Evolutionary conservation across 2,888 invertebrate genomes (phyloP), one percentile per base, ranked within the genome.

Genomic region (Chelonus formosanus): DNA sequence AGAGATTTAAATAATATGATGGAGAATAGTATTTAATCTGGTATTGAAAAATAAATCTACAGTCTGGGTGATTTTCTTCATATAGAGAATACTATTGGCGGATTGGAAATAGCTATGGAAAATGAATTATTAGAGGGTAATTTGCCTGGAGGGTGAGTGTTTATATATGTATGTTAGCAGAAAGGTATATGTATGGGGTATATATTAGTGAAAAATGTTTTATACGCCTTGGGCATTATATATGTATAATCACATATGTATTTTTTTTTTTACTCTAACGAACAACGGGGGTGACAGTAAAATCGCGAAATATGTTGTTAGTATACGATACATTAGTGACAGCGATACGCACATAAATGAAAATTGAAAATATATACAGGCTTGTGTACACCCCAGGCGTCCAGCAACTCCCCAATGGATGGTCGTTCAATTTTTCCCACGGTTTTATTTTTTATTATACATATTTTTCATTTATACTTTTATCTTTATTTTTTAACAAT

Each of bases 321-420:
- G 55, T 66, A 64, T 59, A 65, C 66, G 70, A 71, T 66, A 69
- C 67, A 70, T 67, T 64, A 65, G 66, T 65, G 67, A 70, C 60
- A 72, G 55, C 58, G 70, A 72, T 71, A 71, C 63, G 54, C 34
- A 10, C 31, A 8, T 56, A 64, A 64, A 64, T 64, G 64, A 64
- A 64, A 64, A 64, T 64, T 64, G 53, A 56, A 56, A 63, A 56
- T 48, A 7, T 48, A 62, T 62, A 54, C 44, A 20, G 20, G 20
- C 20, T 20, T 7, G 54, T 54, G 36, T 62, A 54, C 32, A 61
- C 55, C 62, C 55, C 35, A 20, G 55, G 62, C 62, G 55, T 44
- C 7, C 47, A 35, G 20, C 34, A 54, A 35, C 62, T 62, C 62
- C 45, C 32, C 44, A 45, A 36, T 62, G 55, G 45, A 62, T 54